Evolutionary conservation across 37 sponge, comb jelly and placozoan species (phyloP).

Genomic region (Hexactinellida sp.): DNA sequence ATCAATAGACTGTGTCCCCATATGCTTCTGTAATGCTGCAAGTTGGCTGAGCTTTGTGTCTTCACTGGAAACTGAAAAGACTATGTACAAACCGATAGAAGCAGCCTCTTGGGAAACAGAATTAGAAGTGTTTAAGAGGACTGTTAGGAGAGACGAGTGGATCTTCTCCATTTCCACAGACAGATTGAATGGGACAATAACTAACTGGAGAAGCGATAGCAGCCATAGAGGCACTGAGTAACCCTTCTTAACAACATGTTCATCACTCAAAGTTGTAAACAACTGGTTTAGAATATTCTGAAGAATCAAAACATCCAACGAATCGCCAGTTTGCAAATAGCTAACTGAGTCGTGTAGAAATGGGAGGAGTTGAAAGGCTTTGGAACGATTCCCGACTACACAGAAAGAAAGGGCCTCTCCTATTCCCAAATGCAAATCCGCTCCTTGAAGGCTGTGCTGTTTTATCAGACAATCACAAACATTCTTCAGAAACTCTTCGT

Average conservation of each 20-base stretch:
- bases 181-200: slow-evolving; percentile 54
- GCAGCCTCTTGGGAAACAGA: not conserved
- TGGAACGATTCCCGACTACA: not conserved
- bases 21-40: not conserved
- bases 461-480: not conserved
- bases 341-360: not conserved
- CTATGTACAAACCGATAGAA: not conserved
- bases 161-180: slow-evolving; percentile 51
- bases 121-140: not conserved
- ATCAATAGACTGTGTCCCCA: slow-evolving; percentile 12
- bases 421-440: not conserved
- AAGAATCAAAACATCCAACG: not conserved
- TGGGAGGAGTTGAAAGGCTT: not conserved
- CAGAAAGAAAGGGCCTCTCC: not conserved
- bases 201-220: slow-evolving; percentile 51
- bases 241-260: not conserved
- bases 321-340: not conserved
- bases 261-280: not conserved
- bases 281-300: not conserved
- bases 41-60: not conserved
- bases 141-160: not conserved
- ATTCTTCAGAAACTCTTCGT: slow-evolving; percentile 2
- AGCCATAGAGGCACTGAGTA: slow-evolving; percentile 1
- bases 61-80: not conserved
- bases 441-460: not conserved